A percentile compares a stretch with the other conserved stretches of the same genome.
phyloP scores from a whole-genome alignment of 2,113 vertebrate genomes.

The Heteronetta atricapilla region DNA sequence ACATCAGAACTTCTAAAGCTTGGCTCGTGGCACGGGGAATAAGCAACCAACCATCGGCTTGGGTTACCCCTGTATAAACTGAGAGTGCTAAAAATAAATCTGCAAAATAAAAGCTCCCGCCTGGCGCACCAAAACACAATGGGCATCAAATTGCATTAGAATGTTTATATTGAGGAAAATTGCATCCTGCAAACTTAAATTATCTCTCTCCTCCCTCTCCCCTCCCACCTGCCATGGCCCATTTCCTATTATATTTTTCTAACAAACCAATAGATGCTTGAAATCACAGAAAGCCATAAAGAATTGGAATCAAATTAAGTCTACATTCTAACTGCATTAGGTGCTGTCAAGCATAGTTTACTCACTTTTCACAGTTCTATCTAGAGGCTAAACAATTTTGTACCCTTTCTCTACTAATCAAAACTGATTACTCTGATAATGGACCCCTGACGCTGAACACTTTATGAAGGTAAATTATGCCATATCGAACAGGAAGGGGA shows the following conservation, averaged over 20 bases:
- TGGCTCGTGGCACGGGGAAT: neutral
- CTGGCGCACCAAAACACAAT: constrained; percentile 78
- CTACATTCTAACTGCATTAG: constrained; percentile 86
- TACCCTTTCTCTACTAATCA: constrained; percentile 79
- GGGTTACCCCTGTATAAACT: neutral
- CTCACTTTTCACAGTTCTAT: constrained; percentile 79
- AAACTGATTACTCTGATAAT: constrained; percentile 78
- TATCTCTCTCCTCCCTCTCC: constrained; percentile 82
- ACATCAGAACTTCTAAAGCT: neutral
- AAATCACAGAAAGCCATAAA: constrained; percentile 78
- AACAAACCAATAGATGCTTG: constrained; percentile 87
- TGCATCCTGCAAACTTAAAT: constrained; percentile 93
- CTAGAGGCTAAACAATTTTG: constrained; percentile 78
- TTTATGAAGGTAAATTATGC: constrained; percentile 79
- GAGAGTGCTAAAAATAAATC: constrained; percentile 77
- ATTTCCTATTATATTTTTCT: constrained; percentile 89
- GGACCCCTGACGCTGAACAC: constrained; percentile 70
- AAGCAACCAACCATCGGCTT: neutral
- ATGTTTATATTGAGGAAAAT: constrained; percentile 92
- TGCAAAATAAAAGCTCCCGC: constrained; percentile 81
- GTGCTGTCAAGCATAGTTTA: constrained; percentile 79
- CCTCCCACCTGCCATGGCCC: constrained; percentile 76
- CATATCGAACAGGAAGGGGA: constrained; percentile 75
- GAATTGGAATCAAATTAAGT: constrained; percentile 90
- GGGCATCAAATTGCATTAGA: constrained; percentile 92